Evolutionary conservation across 1,140 invertebrate genomes (phyloP), one percentile per base, ranked within the genome.

Genomic region (Homalodisca vitripennis): DNA sequence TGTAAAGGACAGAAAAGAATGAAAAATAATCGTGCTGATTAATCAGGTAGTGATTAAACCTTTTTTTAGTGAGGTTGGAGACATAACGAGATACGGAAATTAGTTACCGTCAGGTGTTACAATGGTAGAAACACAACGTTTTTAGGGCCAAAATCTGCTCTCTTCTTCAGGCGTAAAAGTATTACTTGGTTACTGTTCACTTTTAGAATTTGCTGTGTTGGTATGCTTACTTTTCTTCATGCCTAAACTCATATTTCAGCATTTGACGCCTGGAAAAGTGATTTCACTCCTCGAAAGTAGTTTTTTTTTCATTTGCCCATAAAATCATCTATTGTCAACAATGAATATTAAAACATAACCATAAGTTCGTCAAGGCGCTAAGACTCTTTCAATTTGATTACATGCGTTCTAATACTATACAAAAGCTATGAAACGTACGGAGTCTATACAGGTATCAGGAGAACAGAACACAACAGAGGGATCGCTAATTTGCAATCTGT

Each of bases 401-500:
- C 3, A 3, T 14, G 6, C 34, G 34, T 17, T 10, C 6, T 10
- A 10, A 6, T 41, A 17, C 34, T 41, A 17, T 6, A 10, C 34
- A 10, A 17, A 41, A 14, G 48, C 3, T 51, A 14, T 22, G 6
- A 3, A 20, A 22, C 17, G 48, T 20, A 3, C 22, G 22, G 48
- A 51, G 48, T 20, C 48, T 10, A 41, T 17, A 41, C 6, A 41
- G 34, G n/a, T n/a, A n/a, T n/a, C 34, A 51, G 48, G 22, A 22
- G 22, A 14, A 20, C 3, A 20, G 48, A 51, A 17, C 48, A 48
- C 10, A 47, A 27, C 34, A 27, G 53, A 30, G 22, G 47, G 62
- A 68, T 53, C 41, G 67, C 67, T 68, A 68, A 68, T 68, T 68
- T 68, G 67, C 67, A 24, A 68, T 62, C 67, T 41, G 67, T 60